A percentile compares a stretch with the other conserved stretches of the same genome.
phyloP scores from a whole-genome alignment of 2,888 invertebrate genomes.

The Epinotia nisella region DNA sequence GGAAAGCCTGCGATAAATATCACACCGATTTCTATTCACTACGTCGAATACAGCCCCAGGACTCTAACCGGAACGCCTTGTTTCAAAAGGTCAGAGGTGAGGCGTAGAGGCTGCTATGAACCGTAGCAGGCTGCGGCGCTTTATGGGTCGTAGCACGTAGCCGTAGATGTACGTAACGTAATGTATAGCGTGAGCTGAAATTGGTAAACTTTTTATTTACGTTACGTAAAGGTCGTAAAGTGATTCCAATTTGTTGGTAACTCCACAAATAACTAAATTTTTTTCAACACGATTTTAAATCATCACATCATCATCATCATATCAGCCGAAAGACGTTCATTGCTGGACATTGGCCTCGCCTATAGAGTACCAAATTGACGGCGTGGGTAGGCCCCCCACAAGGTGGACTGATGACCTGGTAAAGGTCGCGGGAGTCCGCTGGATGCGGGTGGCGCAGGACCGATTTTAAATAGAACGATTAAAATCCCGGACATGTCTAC shows the following conservation, averaged over 20 bases:
- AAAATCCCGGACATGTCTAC: constrained; percentile 28
- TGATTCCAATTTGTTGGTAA: constrained; percentile 27
- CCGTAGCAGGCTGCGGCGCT: constrained; percentile 62
- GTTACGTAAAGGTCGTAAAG: constrained; percentile 24
- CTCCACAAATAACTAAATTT: not conserved
- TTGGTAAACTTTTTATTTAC: constrained; percentile 43
- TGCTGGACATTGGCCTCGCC: too few species aligned
- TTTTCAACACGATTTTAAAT: constrained; percentile 12
- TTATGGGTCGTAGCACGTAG: constrained; percentile 57
- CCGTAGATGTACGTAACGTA: constrained; percentile 29
- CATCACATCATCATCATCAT: too few species aligned
- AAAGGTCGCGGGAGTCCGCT: too few species aligned
- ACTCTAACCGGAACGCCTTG: constrained; percentile 53
- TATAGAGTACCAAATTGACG: too few species aligned
- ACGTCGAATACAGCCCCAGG: not conserved
- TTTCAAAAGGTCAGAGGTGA: constrained; percentile 68
- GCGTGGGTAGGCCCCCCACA: too few species aligned
- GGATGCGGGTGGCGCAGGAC: too few species aligned
- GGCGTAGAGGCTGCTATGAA: constrained; percentile 45
- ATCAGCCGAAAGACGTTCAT: too few species aligned
- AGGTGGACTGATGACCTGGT: too few species aligned
- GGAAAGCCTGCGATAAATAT: not conserved
- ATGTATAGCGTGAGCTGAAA: constrained; percentile 46
- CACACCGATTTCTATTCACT: not conserved
- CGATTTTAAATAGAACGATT: constrained; percentile 1